Evolutionary conservation across 2,797 vertebrate species (phyloP), one percentile per base, ranked within the genome.

Genomic region (Brachyalestes nurse): DNA sequence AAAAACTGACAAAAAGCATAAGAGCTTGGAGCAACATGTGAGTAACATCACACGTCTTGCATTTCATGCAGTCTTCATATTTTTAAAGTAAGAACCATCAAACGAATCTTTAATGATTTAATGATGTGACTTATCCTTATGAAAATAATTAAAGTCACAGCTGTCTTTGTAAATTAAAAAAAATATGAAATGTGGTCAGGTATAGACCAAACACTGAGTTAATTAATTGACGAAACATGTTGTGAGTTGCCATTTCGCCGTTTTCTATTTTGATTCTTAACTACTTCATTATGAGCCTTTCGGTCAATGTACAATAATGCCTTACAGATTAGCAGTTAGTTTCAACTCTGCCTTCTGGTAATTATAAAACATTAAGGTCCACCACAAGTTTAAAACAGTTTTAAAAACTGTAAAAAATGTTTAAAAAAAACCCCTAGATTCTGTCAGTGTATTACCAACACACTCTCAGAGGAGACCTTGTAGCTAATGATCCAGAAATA

Each of bases 401-500:
- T 34, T 34, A 74, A 78, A 71, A 75, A 62, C 75, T 47, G 1
- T 13, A 51, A 14, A 47, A 10, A 47, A 47, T 47, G 10, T 12
- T 34, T 90, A 88, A 89, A 74, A 75, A 82, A 64, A 34, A 34
- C 34, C 83, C n/a, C n/a, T n/a, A n/a, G 84, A 86, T 83, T 84
- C 80, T 87, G 88, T 90, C 89, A 87, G 87, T 87, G 90, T 91
- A 88, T 88, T 86, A 89, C 88, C 87, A 88, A 88, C 82, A 88
- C 77, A 80, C 82, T 89, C 85, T 84, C 87, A 85, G 71, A 86
- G 89, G 89, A 90, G 74, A 91, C 87, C 86, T 88, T 81, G 83
- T 89, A 88, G 87, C 88, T 90, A 93, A 93, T 93, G 92, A 85
- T 53, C 85, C 89, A 90, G 90, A 90, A 93, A 88, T 88, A 92